phyloP scores from a whole-genome alignment of 2,113 vertebrate species.

The Romanogobio albipinnatus region DNA sequence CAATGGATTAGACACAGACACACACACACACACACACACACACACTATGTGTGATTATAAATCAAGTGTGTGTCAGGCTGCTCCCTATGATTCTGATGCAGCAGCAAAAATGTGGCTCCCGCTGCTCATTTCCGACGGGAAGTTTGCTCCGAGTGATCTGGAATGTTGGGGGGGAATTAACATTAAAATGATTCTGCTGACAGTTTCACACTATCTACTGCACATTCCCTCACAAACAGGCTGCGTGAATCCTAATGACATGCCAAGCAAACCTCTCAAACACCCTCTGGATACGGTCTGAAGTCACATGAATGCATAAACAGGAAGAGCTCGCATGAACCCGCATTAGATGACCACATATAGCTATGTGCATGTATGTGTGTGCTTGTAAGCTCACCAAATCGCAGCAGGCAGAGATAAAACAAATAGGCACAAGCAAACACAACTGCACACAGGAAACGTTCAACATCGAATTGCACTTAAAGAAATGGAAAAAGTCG shows the following conservation, averaged over 20 bases:
- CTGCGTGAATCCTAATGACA: conserved; percentile 56
- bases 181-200: conserved; percentile 62
- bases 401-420: not conserved
- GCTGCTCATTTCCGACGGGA: conserved; percentile 43
- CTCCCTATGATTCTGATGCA: conserved; percentile 52
- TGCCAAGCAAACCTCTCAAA: conserved; percentile 53
- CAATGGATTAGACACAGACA: conserved; percentile 48
- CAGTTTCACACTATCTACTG: conserved; percentile 55
- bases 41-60: conserved; percentile 49
- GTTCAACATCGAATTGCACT: not conserved
- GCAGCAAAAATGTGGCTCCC: conserved; percentile 50
- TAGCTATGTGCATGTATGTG: not conserved
- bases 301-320: conserved; percentile 47
- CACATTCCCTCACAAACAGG: conserved; percentile 49
- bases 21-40: conserved; percentile 28
- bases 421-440: not conserved
- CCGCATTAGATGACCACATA: conserved; percentile 38
- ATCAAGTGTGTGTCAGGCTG: conserved; percentile 45
- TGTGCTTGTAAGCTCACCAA: not conserved
- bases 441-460: not conserved
- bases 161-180: conserved; percentile 55
- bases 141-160: conserved; percentile 60
- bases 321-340: conserved; percentile 45
- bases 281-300: conserved; percentile 39
- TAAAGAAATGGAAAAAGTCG: not conserved